Evolutionary conservation across 2,888 invertebrate genomes (phyloP).

Genomic region (Melieria picta): DNA sequence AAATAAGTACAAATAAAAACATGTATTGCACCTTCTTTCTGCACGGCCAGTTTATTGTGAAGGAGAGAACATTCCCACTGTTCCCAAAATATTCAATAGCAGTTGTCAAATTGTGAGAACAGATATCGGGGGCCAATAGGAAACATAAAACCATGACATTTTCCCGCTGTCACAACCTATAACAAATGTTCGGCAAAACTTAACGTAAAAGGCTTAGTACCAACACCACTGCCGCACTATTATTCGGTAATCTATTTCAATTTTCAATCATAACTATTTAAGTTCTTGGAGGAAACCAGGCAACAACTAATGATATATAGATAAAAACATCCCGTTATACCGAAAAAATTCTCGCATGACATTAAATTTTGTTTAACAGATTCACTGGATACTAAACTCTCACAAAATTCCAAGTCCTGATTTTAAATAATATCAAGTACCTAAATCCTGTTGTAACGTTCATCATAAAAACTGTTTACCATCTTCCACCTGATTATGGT

Average conservation of each 20-base stretch:
- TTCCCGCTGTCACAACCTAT: too few relatives aligned
- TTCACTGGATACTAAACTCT: too few relatives aligned
- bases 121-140: constrained; percentile 1
- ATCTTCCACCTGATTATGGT: too few relatives aligned
- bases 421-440: too few relatives aligned
- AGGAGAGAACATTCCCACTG: constrained; percentile 20
- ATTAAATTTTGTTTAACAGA: too few relatives aligned
- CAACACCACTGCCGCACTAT: too few relatives aligned
- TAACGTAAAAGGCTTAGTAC: too few relatives aligned
- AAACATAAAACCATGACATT: background rate
- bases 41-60: constrained; percentile 16
- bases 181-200: too few relatives aligned
- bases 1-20: constrained; percentile 1
- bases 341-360: too few relatives aligned
- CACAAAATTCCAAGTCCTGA: too few relatives aligned
- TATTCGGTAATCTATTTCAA: background rate
- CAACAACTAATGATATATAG: background rate
- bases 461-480: too few relatives aligned
- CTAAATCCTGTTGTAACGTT: too few relatives aligned
- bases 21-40: constrained; percentile 20
- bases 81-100: constrained; percentile 26
- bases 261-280: background rate
- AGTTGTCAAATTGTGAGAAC: constrained; percentile 19
- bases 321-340: constrained; percentile 2
- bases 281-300: background rate